Conservation (phyloP, 2,888 invertebrate genomes). For the Odontomyia ornata region DNA sequence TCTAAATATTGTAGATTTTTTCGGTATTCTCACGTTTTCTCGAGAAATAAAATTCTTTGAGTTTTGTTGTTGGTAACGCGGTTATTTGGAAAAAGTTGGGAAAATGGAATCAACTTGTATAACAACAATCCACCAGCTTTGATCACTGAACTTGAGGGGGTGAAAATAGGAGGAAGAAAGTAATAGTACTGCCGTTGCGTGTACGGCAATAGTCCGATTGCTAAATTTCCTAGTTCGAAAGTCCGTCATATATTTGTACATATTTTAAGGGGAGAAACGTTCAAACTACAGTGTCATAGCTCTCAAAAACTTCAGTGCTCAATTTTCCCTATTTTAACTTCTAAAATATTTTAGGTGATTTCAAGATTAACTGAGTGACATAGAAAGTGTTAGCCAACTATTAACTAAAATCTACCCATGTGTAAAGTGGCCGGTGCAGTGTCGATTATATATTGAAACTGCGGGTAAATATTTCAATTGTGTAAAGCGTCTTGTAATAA, state of each 20-base stretch:
- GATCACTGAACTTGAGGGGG: slow-evolving; percentile 7
- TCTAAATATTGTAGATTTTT: slow-evolving; percentile 12
- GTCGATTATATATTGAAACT: slow-evolving; percentile 1
- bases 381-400: background rate
- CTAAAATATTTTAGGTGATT: background rate
- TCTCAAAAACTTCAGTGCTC: background rate
- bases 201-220: background rate
- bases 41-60: slow-evolving; percentile 46
- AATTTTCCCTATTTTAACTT: slow-evolving; percentile 19
- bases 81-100: slow-evolving; percentile 2
- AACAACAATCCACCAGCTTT: slow-evolving; percentile 9
- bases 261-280: too few relatives aligned
- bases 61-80: slow-evolving; percentile 45
- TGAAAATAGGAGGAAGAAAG: slow-evolving; percentile 35
- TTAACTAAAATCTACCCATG: slow-evolving; percentile 7
- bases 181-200: slow-evolving; percentile 33
- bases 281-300: background rate
- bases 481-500: slow-evolving; percentile 39
- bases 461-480: slow-evolving; percentile 38
- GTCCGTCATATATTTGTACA: too few relatives aligned
- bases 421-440: slow-evolving; percentile 16
- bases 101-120: background rate
- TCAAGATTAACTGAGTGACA: background rate
- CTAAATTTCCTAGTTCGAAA: too few relatives aligned
- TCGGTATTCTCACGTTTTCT: slow-evolving; percentile 44